Evolutionary conservation across 2,113 vertebrate genomes (phyloP).

Genomic region (Tonatia bakeri): DNA sequence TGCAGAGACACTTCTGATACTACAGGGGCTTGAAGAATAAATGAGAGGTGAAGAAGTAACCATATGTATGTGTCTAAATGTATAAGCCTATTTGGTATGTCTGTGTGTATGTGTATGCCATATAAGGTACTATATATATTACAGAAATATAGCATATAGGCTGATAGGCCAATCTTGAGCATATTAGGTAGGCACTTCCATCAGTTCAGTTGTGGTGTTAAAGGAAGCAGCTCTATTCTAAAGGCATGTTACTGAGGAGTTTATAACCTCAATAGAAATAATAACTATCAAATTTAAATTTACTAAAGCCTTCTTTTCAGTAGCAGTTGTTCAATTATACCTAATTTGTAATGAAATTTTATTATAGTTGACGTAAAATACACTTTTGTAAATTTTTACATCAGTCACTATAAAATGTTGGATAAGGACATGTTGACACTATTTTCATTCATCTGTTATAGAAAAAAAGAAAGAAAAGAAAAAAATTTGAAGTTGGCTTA

Average conservation of each 20-base stretch:
- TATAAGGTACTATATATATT: too few species aligned
- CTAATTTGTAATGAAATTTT: neutral
- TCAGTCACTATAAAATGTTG: neutral
- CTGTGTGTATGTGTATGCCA: neutral
- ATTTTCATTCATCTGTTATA: neutral
- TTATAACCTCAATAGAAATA: neutral
- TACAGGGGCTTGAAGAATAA: neutral
- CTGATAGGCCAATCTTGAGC: neutral
- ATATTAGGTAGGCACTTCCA: neutral
- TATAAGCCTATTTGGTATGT: neutral
- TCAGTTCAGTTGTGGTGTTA: neutral
- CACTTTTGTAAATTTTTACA: neutral
- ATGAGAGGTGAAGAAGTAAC: neutral
- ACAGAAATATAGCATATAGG: neutral
- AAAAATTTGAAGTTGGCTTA: neutral
- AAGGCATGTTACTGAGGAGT: neutral
- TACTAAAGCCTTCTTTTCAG: neutral
- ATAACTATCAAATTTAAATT: neutral
- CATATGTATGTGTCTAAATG: neutral
- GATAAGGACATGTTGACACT: neutral
- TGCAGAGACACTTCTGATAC: too few species aligned
- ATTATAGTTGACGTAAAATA: neutral
- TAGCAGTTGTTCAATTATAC: neutral
- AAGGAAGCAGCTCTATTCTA: neutral
- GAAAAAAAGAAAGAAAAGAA: neutral